A percentile compares a stretch with the other conserved stretches of the same genome.
phyloP scores from a whole-genome alignment of 2,888 invertebrate species.

The Drymonia ruficornis region DNA sequence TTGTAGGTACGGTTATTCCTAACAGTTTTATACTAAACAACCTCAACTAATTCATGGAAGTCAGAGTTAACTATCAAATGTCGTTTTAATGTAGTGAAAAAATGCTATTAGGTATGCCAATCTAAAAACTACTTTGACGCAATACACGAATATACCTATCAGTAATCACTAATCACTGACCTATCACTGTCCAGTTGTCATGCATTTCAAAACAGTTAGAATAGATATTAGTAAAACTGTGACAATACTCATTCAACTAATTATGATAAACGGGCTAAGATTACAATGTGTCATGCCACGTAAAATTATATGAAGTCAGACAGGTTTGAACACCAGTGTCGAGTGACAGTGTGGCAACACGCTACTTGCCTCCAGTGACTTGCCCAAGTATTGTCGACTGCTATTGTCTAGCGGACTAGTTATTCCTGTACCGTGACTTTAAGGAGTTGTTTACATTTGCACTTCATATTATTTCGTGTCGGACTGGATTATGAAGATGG shows the following conservation, averaged over 20 bases:
- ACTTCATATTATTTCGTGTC: neutral
- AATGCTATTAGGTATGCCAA: neutral
- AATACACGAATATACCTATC: neutral
- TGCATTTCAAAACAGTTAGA: neutral
- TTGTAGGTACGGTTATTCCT: too few relatives aligned
- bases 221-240: neutral
- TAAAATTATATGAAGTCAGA: conserved; percentile 26
- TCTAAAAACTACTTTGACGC: neutral
- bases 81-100: neutral
- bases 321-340: conserved; percentile 43
- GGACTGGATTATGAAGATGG: too few relatives aligned
- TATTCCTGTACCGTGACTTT: conserved; percentile 46
- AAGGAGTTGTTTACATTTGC: conserved; percentile 26
- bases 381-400: conserved; percentile 40
- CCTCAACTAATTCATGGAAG: too few relatives aligned
- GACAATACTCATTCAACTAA: conserved; percentile 3
- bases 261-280: conserved; percentile 1
- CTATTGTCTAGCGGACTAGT: conserved; percentile 59
- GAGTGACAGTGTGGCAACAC: conserved; percentile 62
- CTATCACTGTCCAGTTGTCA: neutral
- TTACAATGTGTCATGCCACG: conserved; percentile 6
- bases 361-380: conserved; percentile 52
- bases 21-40: too few relatives aligned
- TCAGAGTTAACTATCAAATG: too few relatives aligned
- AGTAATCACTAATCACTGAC: too few relatives aligned